Base-by-base conservation (phyloP, 1,140 invertebrate species). In the Rhizoglyphus robini region DNA sequence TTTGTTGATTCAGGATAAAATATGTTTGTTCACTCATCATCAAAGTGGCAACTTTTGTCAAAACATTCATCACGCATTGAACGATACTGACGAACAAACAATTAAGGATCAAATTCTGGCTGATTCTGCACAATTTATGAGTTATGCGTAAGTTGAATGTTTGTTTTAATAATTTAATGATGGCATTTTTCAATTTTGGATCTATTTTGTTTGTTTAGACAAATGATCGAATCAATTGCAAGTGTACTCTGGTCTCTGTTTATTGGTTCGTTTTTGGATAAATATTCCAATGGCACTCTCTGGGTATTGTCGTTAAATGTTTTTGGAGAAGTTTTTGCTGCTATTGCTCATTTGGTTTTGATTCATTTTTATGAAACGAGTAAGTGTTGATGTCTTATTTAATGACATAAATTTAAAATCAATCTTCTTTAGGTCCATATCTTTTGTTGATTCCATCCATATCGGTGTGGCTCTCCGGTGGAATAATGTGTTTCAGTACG, bases 231-330 rank as follows among this genome's bases (percentile, higher is more conserved):
- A 3, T 15, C 58, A 3, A 23, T 60, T 20, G 15, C 58, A 2
- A 60, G 31, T 29, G 15, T 60, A 20, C n/a, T 46, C 29, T 60
- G 58, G 58, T 60, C 58, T 23, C 15, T 60, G n/a, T 60, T 60
- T 60, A 11, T 60, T 13, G 58, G 58, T 2, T 60, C 58, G 3
- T 60, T 60, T 60, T 46, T 60, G 58, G 58, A 60, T 27, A 15
- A 27, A 46, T 29, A 20, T 29, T 1, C 27, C 3, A 13, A 27
- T 23, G 27, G 18, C 13, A 60, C 58, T 1, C 1, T 8, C 13
- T 15, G 31, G 29, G 36, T 60, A n/a, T 20, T 60, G 2, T 34
- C 58, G n/a, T 38, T 15, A 23, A 60, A 29, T 27, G n/a, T 15
- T 34, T 1, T 30, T 23, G 8, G 11, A 20, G 27, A 29, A 4